phyloP scores from a whole-genome alignment of 1,140 invertebrate genomes.

The Ceratina australensis region DNA sequence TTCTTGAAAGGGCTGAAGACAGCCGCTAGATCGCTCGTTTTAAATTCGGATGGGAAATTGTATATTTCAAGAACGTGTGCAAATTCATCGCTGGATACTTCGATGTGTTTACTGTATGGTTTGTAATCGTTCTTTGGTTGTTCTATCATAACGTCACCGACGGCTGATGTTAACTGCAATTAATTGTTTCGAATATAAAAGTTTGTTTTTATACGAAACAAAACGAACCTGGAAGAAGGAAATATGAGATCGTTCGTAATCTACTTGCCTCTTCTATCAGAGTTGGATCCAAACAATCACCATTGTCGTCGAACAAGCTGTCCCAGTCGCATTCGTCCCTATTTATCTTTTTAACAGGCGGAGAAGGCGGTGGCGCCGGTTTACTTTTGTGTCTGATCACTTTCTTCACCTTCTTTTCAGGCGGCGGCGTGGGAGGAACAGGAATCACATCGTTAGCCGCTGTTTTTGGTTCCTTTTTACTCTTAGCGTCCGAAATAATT shows the following conservation, averaged over 20 bases:
- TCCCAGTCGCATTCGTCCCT: constrained; percentile 92
- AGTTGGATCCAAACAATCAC: constrained; percentile 89
- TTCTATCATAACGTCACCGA: constrained; percentile 89
- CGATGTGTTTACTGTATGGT: constrained; percentile 81
- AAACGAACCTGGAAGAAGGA: neutral
- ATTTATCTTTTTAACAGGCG: constrained; percentile 79
- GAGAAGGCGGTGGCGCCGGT: constrained; percentile 77
- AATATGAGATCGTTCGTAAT: too few species aligned
- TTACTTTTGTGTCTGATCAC: constrained; percentile 75
- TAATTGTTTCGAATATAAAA: constrained; percentile 3
- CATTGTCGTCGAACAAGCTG: constrained; percentile 89
- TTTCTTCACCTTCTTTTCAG: constrained; percentile 74
- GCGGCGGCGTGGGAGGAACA: constrained; percentile 48
- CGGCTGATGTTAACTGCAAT: constrained; percentile 84
- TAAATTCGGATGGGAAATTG: constrained; percentile 91
- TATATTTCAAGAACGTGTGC: constrained; percentile 92
- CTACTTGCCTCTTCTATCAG: constrained; percentile 84
- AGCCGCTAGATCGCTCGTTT: constrained; percentile 89
- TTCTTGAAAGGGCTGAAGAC: constrained; percentile 87
- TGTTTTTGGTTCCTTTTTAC: constrained; percentile 33
- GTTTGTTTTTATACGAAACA: too few species aligned
- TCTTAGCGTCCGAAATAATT: constrained; percentile 81
- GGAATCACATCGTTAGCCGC: constrained; percentile 52
- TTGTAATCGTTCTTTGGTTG: constrained; percentile 87
- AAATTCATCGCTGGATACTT: constrained; percentile 84